Percentiles rank a stretch among this genome's conserved stretches.
These are phyloP conservation scores for Zootermopsis nevadensis DNA, from an alignment of 2,888 invertebrate species.

Conservation along the genomic window DNA sequence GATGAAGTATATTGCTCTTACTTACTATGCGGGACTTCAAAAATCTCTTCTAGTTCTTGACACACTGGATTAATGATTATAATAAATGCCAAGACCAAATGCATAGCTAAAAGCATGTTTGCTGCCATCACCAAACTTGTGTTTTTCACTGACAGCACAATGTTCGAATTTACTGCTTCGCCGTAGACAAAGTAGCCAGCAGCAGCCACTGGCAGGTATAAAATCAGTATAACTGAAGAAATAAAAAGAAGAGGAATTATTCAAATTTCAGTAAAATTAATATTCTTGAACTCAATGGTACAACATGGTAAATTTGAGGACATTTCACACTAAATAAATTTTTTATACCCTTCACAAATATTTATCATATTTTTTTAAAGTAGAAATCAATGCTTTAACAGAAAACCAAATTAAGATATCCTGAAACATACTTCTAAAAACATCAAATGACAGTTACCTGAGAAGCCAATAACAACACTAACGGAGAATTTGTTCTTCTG, in stretches of 20 bases:
- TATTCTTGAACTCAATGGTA: too few relatives aligned
- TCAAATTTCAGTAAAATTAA: too few relatives aligned
- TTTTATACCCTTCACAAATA: too few relatives aligned
- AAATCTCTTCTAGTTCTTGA: slow-evolving; percentile 76
- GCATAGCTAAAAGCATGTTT: slow-evolving; percentile 73
- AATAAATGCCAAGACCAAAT: slow-evolving; percentile 74
- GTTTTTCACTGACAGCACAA: slow-evolving; percentile 68
- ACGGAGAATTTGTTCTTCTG: slow-evolving; percentile 74
- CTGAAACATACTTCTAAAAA: not conserved
- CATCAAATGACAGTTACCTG: slow-evolving; percentile 62
- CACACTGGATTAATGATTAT: slow-evolving; percentile 79
- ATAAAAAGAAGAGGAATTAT: too few relatives aligned
- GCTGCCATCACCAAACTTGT: slow-evolving; percentile 69
- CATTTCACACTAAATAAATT: too few relatives aligned
- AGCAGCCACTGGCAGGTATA: slow-evolving; percentile 72
- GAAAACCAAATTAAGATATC: not conserved
- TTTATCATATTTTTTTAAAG: too few relatives aligned
- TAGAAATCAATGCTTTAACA: too few relatives aligned
- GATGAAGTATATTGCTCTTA: not conserved
- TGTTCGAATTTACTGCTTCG: slow-evolving; percentile 69
- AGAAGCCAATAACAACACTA: slow-evolving; percentile 72
- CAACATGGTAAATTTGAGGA: too few relatives aligned
- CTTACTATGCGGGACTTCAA: slow-evolving; percentile 65
- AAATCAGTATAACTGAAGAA: slow-evolving; percentile 66
- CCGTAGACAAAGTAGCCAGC: slow-evolving; percentile 75